A percentile compares a stretch with the other conserved stretches of the same genome.
Evolutionary conservation across 2,888 invertebrate genomes (phyloP).

Genomic region (Ctenicera cuprea): DNA sequence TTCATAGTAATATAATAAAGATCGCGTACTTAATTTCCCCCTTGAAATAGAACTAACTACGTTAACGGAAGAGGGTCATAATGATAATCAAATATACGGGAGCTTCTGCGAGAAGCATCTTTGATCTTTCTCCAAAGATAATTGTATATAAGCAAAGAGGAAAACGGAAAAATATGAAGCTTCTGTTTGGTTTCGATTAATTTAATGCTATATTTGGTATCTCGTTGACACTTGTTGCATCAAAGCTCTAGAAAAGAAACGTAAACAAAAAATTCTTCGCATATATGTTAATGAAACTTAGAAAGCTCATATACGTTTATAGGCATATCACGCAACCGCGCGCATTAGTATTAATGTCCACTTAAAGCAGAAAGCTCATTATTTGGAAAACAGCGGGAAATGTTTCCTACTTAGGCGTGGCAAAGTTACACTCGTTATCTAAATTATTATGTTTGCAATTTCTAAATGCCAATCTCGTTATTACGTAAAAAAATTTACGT

Average conservation of each 20-base stretch:
- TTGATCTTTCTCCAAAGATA: neutral
- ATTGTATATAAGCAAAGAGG: neutral
- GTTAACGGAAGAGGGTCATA: neutral
- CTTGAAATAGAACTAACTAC: neutral
- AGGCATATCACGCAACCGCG: no score
- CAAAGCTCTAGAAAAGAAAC: no score
- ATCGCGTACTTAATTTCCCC: slow-evolving; percentile 3
- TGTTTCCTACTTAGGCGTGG: no score
- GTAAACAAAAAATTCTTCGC: neutral
- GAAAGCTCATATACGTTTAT: no score
- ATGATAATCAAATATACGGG: neutral
- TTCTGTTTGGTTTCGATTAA: slow-evolving; percentile 10
- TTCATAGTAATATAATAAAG: slow-evolving; percentile 3
- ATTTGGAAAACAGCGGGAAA: neutral
- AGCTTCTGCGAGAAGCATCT: neutral
- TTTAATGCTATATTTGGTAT: neutral
- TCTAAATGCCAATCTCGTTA: neutral
- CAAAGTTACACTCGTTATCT: neutral
- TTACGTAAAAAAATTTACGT: neutral
- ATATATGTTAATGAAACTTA: no score
- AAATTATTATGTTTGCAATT: neutral
- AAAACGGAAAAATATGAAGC: neutral
- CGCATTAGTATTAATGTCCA: neutral
- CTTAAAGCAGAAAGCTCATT: neutral
- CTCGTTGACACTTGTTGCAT: slow-evolving; percentile 6